Percentiles rank a stretch among this genome's conserved stretches.
These are phyloP conservation scores for Julus scandinavius DNA, from an alignment of 2,888 invertebrate species.

Conservation along the genomic window DNA sequence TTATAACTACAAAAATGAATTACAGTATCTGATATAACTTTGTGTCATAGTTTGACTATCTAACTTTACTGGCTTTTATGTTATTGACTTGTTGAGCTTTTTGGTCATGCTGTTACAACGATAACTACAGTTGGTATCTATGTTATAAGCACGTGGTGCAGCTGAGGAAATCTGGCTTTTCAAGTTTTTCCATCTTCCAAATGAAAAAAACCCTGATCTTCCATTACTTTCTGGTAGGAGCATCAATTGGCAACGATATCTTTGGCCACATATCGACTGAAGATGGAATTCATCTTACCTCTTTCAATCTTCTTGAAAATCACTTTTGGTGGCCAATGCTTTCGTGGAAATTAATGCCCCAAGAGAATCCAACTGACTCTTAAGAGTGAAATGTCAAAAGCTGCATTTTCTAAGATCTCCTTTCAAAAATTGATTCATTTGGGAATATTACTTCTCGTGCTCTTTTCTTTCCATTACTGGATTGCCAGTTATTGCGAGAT, in stretches of 20 bases:
- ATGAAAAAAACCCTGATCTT: background rate
- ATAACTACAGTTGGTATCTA: background rate
- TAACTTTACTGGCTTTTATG: too few species aligned
- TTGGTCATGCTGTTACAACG: background rate
- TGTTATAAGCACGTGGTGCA: background rate
- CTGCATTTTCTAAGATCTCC: constrained; percentile 37
- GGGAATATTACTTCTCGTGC: constrained; percentile 28
- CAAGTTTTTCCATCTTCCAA: background rate
- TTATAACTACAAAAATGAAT: too few species aligned
- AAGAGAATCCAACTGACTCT: background rate
- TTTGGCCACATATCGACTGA: background rate
- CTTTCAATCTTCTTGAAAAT: constrained; percentile 18
- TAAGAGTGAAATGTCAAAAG: constrained; percentile 9
- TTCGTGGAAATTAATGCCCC: background rate
- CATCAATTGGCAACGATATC: background rate
- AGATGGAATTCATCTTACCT: constrained; percentile 5
- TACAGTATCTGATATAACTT: too few species aligned
- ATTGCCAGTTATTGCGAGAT: constrained; percentile 20
- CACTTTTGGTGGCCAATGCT: background rate
- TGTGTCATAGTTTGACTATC: too few species aligned
- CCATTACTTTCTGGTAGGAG: background rate
- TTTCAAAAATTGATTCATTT: constrained; percentile 37
- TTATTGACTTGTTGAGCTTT: background rate
- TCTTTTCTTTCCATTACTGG: constrained; percentile 30
- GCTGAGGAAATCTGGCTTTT: background rate